These are phyloP conservation scores for Byasa hedistus DNA, from an alignment of 2,888 invertebrate genomes.

Conservation along the genomic window DNA sequence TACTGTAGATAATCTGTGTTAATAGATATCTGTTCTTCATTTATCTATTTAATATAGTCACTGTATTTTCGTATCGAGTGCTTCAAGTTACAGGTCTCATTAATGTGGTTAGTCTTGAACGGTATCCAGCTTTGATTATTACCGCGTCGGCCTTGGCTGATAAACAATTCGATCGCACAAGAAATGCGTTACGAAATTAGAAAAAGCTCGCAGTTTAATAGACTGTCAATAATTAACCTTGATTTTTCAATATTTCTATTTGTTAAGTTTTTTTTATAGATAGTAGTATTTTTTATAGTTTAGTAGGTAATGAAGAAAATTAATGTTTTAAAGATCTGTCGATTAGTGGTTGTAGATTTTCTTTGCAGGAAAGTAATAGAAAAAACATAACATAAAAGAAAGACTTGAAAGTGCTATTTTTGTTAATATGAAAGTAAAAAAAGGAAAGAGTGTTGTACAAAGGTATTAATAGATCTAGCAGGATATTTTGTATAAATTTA, in stretches of 20 bases:
- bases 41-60: slow-evolving; percentile 5
- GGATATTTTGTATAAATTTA: slow-evolving; percentile 12
- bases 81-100: slow-evolving; percentile 19
- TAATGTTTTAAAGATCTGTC: too few relatives aligned
- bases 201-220: slow-evolving; percentile 17
- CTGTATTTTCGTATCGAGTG: slow-evolving; percentile 2
- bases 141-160: slow-evolving; percentile 16
- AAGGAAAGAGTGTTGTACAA: too few relatives aligned
- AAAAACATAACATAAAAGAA: too few relatives aligned
- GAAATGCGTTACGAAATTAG: slow-evolving; percentile 18
- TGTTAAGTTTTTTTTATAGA: not conserved
- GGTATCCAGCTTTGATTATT: slow-evolving; percentile 23
- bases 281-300: too few relatives aligned
- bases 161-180: slow-evolving; percentile 9
- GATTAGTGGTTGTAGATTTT: too few relatives aligned
- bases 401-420: too few relatives aligned
- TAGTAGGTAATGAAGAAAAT: too few relatives aligned
- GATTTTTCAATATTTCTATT: slow-evolving; percentile 3
- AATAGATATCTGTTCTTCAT: not conserved
- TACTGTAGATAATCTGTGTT: not conserved
- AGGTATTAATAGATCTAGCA: not conserved
- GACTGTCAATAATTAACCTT: slow-evolving; percentile 13
- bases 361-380: too few relatives aligned
- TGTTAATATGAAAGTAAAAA: too few relatives aligned
- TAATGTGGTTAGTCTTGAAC: slow-evolving; percentile 28